These are phyloP conservation scores for Apus apus DNA, from an alignment of 2,113 vertebrate genomes.

Conservation along the genomic window DNA sequence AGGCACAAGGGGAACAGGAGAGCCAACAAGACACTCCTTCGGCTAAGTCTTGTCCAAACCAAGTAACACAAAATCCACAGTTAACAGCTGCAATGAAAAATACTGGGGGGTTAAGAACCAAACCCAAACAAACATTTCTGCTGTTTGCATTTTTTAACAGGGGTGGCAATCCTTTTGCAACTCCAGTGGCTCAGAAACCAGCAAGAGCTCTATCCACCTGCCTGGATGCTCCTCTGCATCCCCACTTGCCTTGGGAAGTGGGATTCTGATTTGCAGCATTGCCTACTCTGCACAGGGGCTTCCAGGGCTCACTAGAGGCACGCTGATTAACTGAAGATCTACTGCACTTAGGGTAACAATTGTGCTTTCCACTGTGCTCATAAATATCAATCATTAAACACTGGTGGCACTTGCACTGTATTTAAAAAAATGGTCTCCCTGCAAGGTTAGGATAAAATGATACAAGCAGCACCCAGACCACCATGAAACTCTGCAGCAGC, in stretches of 20 bases:
- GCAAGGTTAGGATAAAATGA: neutral
- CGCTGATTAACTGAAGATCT: neutral
- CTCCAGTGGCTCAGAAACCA: neutral
- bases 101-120: neutral
- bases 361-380: neutral
- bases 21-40: neutral
- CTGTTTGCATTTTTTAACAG: neutral
- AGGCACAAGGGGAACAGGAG: neutral
- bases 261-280: neutral
- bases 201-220: neutral
- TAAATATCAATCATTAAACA: neutral
- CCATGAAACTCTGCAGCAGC: neutral
- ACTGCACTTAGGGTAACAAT: neutral
- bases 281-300: neutral
- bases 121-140: neutral
- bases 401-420: neutral
- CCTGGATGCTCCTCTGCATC: neutral
- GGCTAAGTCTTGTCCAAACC: neutral
- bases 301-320: neutral
- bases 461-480: neutral
- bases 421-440: neutral
- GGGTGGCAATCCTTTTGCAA: neutral
- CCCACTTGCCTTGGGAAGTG: neutral
- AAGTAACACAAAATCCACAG: neutral
- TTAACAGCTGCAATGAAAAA: neutral